These are phyloP conservation scores for Falco punctatus DNA, from an alignment of 2,113 vertebrate genomes.

Conservation along the genomic window DNA sequence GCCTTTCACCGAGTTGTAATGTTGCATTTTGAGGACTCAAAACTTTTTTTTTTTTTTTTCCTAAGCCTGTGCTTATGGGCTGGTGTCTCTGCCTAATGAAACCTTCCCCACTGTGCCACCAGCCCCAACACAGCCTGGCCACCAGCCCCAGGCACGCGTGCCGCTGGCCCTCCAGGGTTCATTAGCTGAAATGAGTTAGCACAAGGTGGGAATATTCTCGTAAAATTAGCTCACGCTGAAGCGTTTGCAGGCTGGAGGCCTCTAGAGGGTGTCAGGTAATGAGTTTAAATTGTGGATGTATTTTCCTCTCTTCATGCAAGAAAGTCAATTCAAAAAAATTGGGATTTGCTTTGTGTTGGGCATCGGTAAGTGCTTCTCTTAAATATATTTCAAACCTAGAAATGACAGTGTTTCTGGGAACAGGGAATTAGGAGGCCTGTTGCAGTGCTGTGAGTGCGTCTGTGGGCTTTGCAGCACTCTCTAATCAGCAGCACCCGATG, in stretches of 20 bases:
- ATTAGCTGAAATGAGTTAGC: background rate
- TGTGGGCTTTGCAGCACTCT: background rate
- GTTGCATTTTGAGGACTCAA: rapidly evolving
- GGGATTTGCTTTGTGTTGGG: background rate
- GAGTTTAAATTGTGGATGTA: background rate
- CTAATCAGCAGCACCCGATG: rapidly evolving
- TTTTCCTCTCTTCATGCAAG: background rate
- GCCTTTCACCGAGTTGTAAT: background rate
- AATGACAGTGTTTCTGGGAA: background rate
- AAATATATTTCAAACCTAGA: background rate
- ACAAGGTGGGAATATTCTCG: background rate
- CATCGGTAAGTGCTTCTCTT: background rate
- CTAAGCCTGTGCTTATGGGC: background rate
- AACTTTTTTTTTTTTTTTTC: background rate
- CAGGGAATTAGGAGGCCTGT: background rate
- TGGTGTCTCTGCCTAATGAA: background rate
- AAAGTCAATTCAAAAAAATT: background rate
- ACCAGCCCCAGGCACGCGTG: background rate
- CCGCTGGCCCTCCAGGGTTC: background rate
- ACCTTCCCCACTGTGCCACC: background rate
- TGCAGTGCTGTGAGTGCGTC: background rate
- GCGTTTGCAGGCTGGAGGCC: background rate
- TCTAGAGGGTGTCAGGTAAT: background rate
- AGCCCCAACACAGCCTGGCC: background rate
- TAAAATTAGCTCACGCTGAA: background rate